Evolutionary conservation across 2,888 invertebrate species (phyloP).

Genomic region (Dynastes tityus): DNA sequence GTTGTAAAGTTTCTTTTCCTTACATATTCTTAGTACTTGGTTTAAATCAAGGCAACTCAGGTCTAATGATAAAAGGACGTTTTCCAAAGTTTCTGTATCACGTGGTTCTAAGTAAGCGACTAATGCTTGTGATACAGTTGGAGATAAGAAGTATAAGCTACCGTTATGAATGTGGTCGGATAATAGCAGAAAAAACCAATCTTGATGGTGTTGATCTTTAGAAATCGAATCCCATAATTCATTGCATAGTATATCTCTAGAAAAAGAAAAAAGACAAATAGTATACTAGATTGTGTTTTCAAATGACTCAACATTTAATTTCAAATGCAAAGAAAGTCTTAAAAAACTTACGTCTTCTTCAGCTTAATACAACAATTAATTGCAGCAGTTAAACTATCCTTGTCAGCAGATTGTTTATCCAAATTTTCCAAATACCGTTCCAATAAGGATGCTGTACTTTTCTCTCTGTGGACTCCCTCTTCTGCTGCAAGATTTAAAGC

Average conservation of each 20-base stretch:
- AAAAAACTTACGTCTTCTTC: constrained; percentile 71
- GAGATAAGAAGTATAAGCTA: constrained; percentile 76
- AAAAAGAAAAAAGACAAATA: constrained; percentile 53
- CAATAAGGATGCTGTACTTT: constrained; percentile 63
- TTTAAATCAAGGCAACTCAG: constrained; percentile 85
- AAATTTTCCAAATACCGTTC: constrained; percentile 70
- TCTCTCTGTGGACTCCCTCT: constrained; percentile 69
- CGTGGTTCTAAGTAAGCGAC: constrained; percentile 78
- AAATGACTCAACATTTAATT: no score
- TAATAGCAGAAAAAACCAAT: constrained; percentile 78
- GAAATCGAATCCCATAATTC: constrained; percentile 77
- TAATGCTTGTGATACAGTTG: constrained; percentile 81
- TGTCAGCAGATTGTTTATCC: constrained; percentile 67
- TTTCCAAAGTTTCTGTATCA: constrained; percentile 77
- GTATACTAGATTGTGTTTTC: no score
- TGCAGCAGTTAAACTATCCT: constrained; percentile 70
- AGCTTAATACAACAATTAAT: constrained; percentile 71
- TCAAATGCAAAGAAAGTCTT: not conserved
- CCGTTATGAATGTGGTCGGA: constrained; percentile 81
- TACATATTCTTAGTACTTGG: constrained; percentile 75
- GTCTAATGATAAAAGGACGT: constrained; percentile 81
- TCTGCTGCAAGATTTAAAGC: constrained; percentile 74
- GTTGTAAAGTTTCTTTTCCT: constrained; percentile 78
- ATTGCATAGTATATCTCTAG: constrained; percentile 75
- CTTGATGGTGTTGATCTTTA: constrained; percentile 69